Conservation (phyloP, 2,888 invertebrate genomes). For the Catocala sponsa region DNA sequence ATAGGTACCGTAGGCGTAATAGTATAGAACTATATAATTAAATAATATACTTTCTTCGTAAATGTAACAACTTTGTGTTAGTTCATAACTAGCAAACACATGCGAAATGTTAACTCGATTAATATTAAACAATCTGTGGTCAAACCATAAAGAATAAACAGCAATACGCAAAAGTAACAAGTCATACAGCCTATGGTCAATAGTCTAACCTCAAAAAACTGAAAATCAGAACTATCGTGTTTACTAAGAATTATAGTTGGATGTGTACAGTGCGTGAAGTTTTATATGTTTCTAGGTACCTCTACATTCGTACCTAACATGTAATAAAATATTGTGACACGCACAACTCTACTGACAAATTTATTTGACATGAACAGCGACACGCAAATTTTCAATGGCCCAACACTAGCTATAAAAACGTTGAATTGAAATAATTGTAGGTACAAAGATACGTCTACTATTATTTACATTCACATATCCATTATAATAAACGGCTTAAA, state of each 20-base stretch:
- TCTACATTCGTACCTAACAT: slow-evolving; percentile 60
- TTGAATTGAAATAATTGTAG: slow-evolving; percentile 7
- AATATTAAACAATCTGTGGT: too few species aligned
- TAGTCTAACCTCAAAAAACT: slow-evolving; percentile 2
- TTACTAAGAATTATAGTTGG: slow-evolving; percentile 36
- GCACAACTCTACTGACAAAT: slow-evolving; percentile 60
- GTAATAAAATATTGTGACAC: slow-evolving; percentile 64
- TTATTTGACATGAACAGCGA: slow-evolving; percentile 57
- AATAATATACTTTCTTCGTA: too few species aligned
- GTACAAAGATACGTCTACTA: neutral
- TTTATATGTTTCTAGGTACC: slow-evolving; percentile 55
- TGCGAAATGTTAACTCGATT: too few species aligned
- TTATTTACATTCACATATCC: neutral
- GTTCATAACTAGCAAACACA: too few species aligned
- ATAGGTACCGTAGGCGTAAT: too few species aligned
- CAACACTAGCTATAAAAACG: slow-evolving; percentile 36
- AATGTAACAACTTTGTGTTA: too few species aligned
- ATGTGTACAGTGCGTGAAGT: slow-evolving; percentile 51
- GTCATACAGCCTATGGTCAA: neutral
- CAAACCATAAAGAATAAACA: too few species aligned
- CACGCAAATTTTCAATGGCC: slow-evolving; percentile 53
- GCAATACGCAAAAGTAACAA: neutral
- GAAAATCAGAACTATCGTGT: slow-evolving; percentile 34
- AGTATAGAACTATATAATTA: too few species aligned
- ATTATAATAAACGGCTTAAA: too few species aligned